phyloP scores from a whole-genome alignment of 2,113 vertebrate genomes.

The Chunga burmeisteri region DNA sequence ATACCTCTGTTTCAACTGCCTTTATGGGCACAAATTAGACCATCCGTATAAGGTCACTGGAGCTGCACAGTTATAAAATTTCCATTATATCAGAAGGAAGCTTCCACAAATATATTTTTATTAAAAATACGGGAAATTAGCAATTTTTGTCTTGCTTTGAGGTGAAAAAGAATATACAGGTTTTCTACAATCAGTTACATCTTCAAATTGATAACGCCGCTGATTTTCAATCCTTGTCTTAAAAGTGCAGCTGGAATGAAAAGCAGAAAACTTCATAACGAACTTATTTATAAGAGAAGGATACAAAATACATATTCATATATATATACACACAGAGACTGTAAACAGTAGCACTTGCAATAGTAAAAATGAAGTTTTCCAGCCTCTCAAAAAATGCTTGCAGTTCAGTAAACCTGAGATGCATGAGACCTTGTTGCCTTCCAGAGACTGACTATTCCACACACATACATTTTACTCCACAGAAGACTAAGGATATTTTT shows the following conservation, averaged over 20 bases:
- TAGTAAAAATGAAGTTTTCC: neutral
- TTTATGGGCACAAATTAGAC: neutral
- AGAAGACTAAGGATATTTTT: neutral
- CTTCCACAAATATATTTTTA: neutral
- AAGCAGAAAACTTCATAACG: neutral
- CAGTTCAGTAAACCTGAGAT: neutral
- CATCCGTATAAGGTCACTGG: neutral
- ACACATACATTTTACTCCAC: accelerated
- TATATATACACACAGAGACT: neutral
- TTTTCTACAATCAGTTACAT: neutral
- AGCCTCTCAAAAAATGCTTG: neutral
- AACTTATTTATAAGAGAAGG: neutral
- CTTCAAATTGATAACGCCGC: neutral
- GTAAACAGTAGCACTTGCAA: neutral
- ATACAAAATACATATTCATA: neutral
- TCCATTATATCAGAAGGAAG: neutral
- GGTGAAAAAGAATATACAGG: neutral
- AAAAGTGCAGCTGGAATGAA: neutral
- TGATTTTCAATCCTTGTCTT: neutral
- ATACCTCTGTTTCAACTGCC: neutral
- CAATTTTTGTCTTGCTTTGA: neutral
- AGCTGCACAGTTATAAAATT: neutral
- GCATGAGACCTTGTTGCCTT: neutral
- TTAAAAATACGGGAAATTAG: neutral
- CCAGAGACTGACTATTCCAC: neutral